phyloP scores from a whole-genome alignment of 2,113 vertebrate species.

The Anoura caudifer region DNA sequence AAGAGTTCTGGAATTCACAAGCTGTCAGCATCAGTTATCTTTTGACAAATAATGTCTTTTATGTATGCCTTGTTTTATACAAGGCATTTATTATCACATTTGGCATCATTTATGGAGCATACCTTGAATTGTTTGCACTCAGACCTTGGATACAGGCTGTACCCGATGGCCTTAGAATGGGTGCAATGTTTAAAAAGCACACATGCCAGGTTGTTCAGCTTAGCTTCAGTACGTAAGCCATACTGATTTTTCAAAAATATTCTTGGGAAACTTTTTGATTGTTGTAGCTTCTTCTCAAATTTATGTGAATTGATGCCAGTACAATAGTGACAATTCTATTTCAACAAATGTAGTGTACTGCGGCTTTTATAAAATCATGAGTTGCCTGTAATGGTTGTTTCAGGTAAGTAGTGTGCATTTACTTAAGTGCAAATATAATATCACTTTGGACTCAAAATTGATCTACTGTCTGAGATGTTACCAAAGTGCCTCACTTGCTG shows the following conservation, averaged over 20 bases:
- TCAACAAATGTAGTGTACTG: neutral
- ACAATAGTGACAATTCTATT: neutral
- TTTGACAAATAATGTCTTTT: conserved; percentile 32
- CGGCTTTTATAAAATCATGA: neutral
- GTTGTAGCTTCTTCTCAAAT: neutral
- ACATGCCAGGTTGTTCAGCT: neutral
- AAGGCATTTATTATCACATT: conserved; percentile 35
- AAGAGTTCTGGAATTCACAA: conserved; percentile 45
- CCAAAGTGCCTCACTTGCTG: neutral
- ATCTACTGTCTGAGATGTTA: neutral
- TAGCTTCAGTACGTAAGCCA: conserved; percentile 21
- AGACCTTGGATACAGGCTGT: neutral
- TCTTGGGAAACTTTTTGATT: neutral
- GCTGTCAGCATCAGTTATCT: conserved; percentile 20
- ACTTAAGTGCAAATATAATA: neutral
- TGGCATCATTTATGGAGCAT: conserved; percentile 14
- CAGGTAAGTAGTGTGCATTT: neutral
- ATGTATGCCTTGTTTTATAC: conserved; percentile 37
- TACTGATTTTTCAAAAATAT: neutral
- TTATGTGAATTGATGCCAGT: conserved; percentile 16
- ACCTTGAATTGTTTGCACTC: conserved; percentile 38
- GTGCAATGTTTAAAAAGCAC: conserved; percentile 15
- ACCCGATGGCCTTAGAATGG: neutral
- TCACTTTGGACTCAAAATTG: neutral
- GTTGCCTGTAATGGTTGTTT: neutral